phyloP scores from a whole-genome alignment of 2,888 invertebrate genomes.

The Hylaea fasciaria region DNA sequence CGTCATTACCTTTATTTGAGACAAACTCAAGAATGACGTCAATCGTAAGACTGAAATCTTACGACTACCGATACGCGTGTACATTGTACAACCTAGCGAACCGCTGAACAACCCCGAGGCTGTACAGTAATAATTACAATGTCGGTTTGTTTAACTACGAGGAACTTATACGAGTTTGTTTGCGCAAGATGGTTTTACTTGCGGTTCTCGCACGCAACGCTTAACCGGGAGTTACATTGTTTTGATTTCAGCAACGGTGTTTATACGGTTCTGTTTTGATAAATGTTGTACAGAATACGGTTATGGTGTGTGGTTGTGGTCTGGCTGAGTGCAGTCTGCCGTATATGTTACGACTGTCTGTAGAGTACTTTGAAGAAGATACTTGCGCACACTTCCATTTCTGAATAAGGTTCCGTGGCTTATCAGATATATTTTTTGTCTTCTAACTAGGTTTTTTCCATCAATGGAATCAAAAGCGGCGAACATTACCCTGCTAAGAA shows the following conservation, averaged over 20 bases:
- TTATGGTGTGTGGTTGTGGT: neutral
- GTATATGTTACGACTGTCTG: neutral
- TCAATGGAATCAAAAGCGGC: too few relatives aligned
- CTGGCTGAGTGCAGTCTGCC: too few relatives aligned
- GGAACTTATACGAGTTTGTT: conserved; percentile 32
- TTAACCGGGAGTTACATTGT: conserved; percentile 20
- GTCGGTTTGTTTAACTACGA: conserved; percentile 28
- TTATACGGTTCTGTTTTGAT: neutral
- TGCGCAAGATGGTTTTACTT: conserved; percentile 16
- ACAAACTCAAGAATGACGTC: neutral
- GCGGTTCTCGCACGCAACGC: conserved; percentile 19
- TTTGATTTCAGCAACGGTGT: conserved; percentile 20
- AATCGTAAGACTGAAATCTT: neutral
- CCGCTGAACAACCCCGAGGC: conserved; percentile 8
- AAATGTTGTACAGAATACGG: too few relatives aligned
- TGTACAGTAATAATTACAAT: conserved; percentile 30
- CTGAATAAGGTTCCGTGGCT: too few relatives aligned
- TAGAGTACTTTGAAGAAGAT: too few relatives aligned
- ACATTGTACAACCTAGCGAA: conserved; percentile 1
- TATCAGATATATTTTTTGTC: too few relatives aligned
- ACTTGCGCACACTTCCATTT: too few relatives aligned
- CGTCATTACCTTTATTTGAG: too few relatives aligned
- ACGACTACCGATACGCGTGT: conserved; percentile 1
- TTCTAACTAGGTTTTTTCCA: too few relatives aligned
- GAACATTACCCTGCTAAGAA: too few relatives aligned